Evolutionary conservation across 1,140 invertebrate species (phyloP), one percentile per base, ranked within the genome.

Genomic region (Sinella curviseta): DNA sequence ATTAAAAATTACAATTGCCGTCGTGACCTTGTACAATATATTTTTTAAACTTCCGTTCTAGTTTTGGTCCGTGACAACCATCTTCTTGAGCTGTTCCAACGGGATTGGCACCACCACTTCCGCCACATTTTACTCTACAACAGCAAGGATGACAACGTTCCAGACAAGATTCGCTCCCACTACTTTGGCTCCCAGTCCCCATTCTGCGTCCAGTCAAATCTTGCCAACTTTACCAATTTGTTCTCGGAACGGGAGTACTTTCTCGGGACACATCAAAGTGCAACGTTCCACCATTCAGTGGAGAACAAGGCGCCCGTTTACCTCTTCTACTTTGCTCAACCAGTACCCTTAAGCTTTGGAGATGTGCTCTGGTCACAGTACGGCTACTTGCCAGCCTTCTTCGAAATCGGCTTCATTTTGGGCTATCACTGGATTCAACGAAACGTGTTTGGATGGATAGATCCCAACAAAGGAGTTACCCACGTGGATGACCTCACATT

Each of bases 401-500:
- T 60, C 14, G 20, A 75, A 65, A 76, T 67, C 28, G 55, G 55
- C 1, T 24, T 34, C 8, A 14, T 24, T 4, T 28, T 57, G 8
- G 76, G 31, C 4, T 57, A 57, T 26, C 1, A 26, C 14, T 77
- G 55, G 76, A 20, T 77, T 2, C 16, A 65, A 30, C 67, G 1
- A 74, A 80, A 24, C 39, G 28, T 65, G 74, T 79, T 75, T 65
- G 79, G 24, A 75, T 73, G 28, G 78, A 65, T 30, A 55, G 24
- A 77, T 60, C 65, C 74, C 34, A 36, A 30, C 74, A 75, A 75
- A 55, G 74, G 81, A 2, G 57, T 57, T 2, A 78, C 76, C 17
- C 79, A 80, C 57, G 48, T 75, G 33, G 81, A 82, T 26, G 79
- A 78, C 35, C 36, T 80, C 31, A 67, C 74, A 33, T 28, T 80